phyloP scores from a whole-genome alignment of 2,113 vertebrate genomes.

The Poeciliopsis turrubarensis region DNA sequence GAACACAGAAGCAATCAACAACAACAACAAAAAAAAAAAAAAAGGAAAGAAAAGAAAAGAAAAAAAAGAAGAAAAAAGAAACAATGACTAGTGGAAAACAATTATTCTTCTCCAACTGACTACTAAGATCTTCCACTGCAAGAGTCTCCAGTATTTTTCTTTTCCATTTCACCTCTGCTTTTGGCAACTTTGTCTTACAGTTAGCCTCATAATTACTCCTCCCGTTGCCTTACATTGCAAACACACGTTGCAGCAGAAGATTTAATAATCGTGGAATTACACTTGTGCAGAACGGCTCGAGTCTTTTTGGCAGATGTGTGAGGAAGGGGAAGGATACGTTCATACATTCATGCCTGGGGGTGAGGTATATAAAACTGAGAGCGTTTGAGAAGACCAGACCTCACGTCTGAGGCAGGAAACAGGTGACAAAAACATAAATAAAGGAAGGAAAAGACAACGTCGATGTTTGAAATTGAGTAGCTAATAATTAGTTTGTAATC shows the following conservation, averaged over 20 bases:
- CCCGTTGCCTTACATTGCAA: background rate
- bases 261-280: constrained; percentile 38
- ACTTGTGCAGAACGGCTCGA: constrained; percentile 15
- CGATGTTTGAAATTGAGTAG: constrained; percentile 24
- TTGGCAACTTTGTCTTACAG: constrained; percentile 13
- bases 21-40: no score
- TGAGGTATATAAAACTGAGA: constrained; percentile 35
- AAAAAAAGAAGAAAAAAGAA: no score
- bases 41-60: no score
- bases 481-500: constrained; percentile 25
- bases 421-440: constrained; percentile 21
- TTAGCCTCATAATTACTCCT: background rate
- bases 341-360: constrained; percentile 50
- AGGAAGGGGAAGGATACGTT: constrained; percentile 11
- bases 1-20: background rate
- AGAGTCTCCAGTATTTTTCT: background rate
- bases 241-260: background rate
- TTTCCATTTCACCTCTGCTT: background rate
- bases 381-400: constrained; percentile 35
- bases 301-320: constrained; percentile 49
- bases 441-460: constrained; percentile 18
- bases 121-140: no score
- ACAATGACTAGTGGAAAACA: background rate
- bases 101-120: constrained; percentile 17
- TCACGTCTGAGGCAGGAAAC: constrained; percentile 35